Evolutionary conservation across 2,113 vertebrate species (phyloP), one percentile per base, ranked within the genome.

Genomic region (Burhinus oedicnemus): DNA sequence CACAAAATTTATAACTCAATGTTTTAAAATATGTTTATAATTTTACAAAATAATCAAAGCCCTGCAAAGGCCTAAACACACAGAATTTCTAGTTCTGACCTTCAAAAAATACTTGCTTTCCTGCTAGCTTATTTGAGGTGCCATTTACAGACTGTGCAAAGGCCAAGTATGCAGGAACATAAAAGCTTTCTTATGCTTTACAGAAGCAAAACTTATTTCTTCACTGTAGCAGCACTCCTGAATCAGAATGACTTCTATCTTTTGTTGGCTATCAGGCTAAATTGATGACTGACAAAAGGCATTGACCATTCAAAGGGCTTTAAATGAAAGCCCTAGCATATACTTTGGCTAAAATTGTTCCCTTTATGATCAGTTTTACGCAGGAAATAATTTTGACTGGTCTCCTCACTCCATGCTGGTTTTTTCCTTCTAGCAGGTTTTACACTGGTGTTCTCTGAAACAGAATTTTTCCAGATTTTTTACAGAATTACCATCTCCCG

Each of bases 401-500:
- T 68, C 0, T 68, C 8, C 12, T 75, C 11, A 34, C 21, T 82
- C 23, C 12, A 58, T 36, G 15, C 11, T 29, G 4, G 2, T 7
- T 47, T 83, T 77, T 76, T 77, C 3, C 13, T 89, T 89, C 32
- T 36, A 68, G 6, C 3, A 83, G 38, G 6, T 38, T 69, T 87
- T 42, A 55, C 18, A 18, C 4, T 20, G 19, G 3, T 72, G 7
- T 62, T 86, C 69, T 58, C 45, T 81, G 32, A 69, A 72, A 68
- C 4, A 54, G 15, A 57, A 11, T 32, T 70, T 52, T 77, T 52
- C 14, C 2, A 1, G 7, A 34, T 40, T 44, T 66, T 78, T 83
- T 34, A n/a, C 5, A 52, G 19, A 65, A 29, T 0, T 1, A 40
- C 15, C 17, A 27, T 49, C 4, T 81, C 8, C 4, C 4, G 36